Evolutionary conservation across 1,140 invertebrate species (phyloP).

Genomic region (Drosophila nigromelanica): DNA sequence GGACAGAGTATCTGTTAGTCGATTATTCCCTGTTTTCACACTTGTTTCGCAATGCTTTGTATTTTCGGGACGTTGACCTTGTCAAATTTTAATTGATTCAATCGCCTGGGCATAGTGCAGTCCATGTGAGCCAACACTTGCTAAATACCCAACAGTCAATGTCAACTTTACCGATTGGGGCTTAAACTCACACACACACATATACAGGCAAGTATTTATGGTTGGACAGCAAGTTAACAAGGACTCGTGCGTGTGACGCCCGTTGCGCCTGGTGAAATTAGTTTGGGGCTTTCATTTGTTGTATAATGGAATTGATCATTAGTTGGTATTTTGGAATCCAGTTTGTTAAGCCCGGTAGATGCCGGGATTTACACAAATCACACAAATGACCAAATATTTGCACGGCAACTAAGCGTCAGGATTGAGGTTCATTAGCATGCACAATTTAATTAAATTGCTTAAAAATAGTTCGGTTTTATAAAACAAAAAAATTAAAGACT

Average conservation of each 20-base stretch:
- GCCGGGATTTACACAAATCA: slow-evolving; percentile 2
- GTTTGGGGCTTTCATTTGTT: slow-evolving; percentile 68
- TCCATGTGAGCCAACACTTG: slow-evolving; percentile 36
- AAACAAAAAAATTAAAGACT: too few relatives aligned
- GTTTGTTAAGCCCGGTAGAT: neutral
- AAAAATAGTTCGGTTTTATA: neutral
- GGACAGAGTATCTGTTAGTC: neutral
- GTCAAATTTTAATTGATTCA: slow-evolving; percentile 78
- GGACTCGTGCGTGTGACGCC: slow-evolving; percentile 27
- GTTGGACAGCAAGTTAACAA: neutral
- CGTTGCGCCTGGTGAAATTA: slow-evolving; percentile 62
- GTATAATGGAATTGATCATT: slow-evolving; percentile 67
- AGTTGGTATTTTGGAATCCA: slow-evolving; percentile 32
- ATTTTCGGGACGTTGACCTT: slow-evolving; percentile 33
- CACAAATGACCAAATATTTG: slow-evolving; percentile 28
- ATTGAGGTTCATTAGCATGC: slow-evolving; percentile 13
- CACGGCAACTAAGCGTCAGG: neutral
- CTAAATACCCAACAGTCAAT: slow-evolving; percentile 43
- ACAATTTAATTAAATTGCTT: slow-evolving; percentile 19
- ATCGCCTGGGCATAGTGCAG: slow-evolving; percentile 62
- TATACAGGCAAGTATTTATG: neutral
- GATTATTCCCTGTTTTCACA: neutral
- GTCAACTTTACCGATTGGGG: slow-evolving; percentile 24
- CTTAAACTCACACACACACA: slow-evolving; percentile 5
- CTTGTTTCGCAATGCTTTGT: slow-evolving; percentile 16